Evolutionary conservation across 2,888 invertebrate genomes (phyloP), one percentile per base, ranked within the genome.

Genomic region (Agrilus mali): DNA sequence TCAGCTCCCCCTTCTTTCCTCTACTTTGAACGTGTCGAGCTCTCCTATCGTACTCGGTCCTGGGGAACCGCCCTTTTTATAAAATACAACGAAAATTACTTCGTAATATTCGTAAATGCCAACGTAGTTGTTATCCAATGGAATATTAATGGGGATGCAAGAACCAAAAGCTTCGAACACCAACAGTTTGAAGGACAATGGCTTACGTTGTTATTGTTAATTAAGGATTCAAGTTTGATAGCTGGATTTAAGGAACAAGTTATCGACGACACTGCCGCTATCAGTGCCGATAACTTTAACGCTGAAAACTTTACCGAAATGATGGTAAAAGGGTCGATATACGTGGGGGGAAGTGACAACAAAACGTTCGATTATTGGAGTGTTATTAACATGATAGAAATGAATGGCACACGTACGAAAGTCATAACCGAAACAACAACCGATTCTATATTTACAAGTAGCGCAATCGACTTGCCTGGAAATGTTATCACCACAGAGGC

Each of bases 11-110:
- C 53, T 40, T 48, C 50, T 4, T 45, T 52, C 12, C 56, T 64
- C 1, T 50, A 53, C 17, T 58, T 65, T 20, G 59, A 64, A 47
- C 42, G 60, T 1, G 67, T 80, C 15, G 73, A 75, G 58, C 69
- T 80, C 17, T 70, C 70, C 4, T 76, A 77, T 55, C 73, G 85
- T 55, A 80, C 80, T 15, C 76, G 81, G 54, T 75, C 78, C 14
- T 88, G 88, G 52, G 90, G 89, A 43, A 86, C 85, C 3, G 60
- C 88, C 27, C 69, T 92, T 55, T 81, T 80, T 56, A 77, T 85
- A 22, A 74, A 76, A 53, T 55, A 67, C 20, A 53, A 53, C 33
- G 67, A 69, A 34, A 71, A 74, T 63, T 71, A 75, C 68, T 83
- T 86, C 64, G 77, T 77, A 35, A 73, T 86, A 44, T 82, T 80